Base-by-base conservation (phyloP, 2,113 vertebrate species). In the Pundamilia nyererei region DNA sequence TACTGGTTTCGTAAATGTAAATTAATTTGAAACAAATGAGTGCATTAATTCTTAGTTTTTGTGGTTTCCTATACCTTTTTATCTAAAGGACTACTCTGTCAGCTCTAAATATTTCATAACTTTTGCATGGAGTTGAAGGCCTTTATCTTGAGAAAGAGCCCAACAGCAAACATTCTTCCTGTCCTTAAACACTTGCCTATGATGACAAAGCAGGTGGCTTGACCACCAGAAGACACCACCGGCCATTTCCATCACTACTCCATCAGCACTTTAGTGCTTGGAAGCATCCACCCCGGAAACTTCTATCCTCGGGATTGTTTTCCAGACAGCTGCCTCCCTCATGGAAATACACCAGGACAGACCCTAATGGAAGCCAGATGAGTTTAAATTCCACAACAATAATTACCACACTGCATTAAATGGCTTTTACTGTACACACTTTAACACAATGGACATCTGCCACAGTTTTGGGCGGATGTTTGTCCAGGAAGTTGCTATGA, bases 291-390 rank as follows among this genome's bases (percentile, higher is more conserved):
- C 80, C 81, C 81, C 89, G 86, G 91, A 95, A 95, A 93, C 87
- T 89, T 95, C 87, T 87, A 83, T 83, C 53, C 81, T 79, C 51
- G 5, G 82, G 81, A 82, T 90, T 86, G 81, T 91, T 88, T 90
- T 89, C 91, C 91, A 90, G 80, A 93, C 91, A 91, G 90, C 87
- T 91, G 88, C 83, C 88, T 84, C 55, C 79, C 77, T 91, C 60
- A 58, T 91, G 91, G 89, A 94, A 92, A 89, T 19, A 79, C 84
- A 88, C 72, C 75, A 68, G 81, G 42, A 86, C 9, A 3, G 70
- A 75, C 51, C 72, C 29, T 93, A 93, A 96, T 93, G 86, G 79
- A 87, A 94, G 81, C 91, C 95, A 95, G 90, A 95, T 89, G 93
- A 93, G 87, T 83, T 83, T 15, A 26, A 83, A 90, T 93, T 93